phyloP scores from a whole-genome alignment of 2,888 invertebrate species.

The Drosophila algonquin region DNA sequence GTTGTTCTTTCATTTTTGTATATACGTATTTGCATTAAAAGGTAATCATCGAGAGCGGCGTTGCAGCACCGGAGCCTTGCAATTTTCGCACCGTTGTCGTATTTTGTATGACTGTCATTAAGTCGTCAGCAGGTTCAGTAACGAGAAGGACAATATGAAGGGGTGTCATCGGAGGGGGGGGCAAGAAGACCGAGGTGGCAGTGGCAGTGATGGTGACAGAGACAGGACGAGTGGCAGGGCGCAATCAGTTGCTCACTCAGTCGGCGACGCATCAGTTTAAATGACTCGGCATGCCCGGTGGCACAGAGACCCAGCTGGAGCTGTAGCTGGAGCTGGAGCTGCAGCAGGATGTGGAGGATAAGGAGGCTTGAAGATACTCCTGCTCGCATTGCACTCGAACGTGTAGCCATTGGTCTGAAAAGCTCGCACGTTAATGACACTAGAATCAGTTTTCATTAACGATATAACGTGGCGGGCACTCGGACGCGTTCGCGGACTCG shows the following conservation, averaged over 20 bases:
- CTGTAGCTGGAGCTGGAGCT: conserved; percentile 9
- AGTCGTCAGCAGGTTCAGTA: conserved; percentile 73
- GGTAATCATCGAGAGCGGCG: conserved; percentile 73
- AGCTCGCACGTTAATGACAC: conserved; percentile 79
- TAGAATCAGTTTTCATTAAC: conserved; percentile 81
- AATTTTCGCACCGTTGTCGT: conserved; percentile 80
- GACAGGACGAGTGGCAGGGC: conserved; percentile 49
- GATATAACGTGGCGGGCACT: conserved; percentile 60
- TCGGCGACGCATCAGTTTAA: conserved; percentile 67
- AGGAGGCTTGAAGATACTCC: conserved; percentile 26
- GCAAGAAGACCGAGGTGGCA: neutral
- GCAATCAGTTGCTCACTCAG: conserved; percentile 72
- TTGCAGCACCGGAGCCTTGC: conserved; percentile 55
- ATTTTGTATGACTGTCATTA: conserved; percentile 80
- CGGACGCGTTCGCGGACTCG: conserved; percentile 42
- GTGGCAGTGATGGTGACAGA: neutral
- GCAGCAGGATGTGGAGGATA: conserved; percentile 13
- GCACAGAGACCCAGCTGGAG: neutral
- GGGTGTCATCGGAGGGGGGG: neutral
- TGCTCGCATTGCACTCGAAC: conserved; percentile 62
- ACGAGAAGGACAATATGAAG: conserved; percentile 28
- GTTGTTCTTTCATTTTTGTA: conserved; percentile 46
- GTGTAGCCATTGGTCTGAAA: conserved; percentile 69
- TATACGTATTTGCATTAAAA: conserved; percentile 70
- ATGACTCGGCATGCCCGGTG: conserved; percentile 55